Base-by-base conservation (phyloP, 30 jellyfish, hydroid and myxozoan genomes). In the Aurelia sp. region DNA sequence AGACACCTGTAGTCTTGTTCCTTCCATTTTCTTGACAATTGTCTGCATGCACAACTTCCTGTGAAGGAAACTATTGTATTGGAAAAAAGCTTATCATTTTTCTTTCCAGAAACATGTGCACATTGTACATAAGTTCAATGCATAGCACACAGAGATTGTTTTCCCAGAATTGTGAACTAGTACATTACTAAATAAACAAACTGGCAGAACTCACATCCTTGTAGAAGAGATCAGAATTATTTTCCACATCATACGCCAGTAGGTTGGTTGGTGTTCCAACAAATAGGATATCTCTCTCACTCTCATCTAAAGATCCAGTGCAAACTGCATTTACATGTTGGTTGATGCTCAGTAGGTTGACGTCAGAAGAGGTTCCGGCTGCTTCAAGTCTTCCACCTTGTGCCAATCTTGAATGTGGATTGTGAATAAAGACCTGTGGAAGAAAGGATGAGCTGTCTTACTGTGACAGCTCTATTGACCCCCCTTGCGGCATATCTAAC, bases 221-320 rank as follows among this genome's bases (percentile, higher is more conserved):
- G 90, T 92, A 92, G 67, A 92, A 92, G 52, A 92, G 87, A 72
- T 92, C 98, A 11, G 98, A 92, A 55, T 92, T 92, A 65, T 92
- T 87, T 74, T 92, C 97, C 59, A 92, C 98, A 87, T 92, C 98
- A 78, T 92, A 92, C 0, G 98, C 98, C 74, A 92, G 79, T 10
- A 92, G 78, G 51, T 92, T 92, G 11, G 98, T 92, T 70, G 96
- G 98, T 60, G 97, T 86, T 58, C 98, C 98, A 81, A 92, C 97
- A 82, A 92, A 92, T 66, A 92, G 73, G 15, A 86, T 67, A 64
- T 92, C 98, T 67, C 98, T 40, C 7, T 76, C 74, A 27, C 93
- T 86, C 23, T 92, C 97, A 78, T 78, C 79, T 37, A 78, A 27
- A 31, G 84, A 81, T 19, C 96, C 96, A 73, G 97, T 84, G 79